phyloP scores from a whole-genome alignment of 1,140 invertebrate genomes.

The Brachionus asplanchnoidis region DNA sequence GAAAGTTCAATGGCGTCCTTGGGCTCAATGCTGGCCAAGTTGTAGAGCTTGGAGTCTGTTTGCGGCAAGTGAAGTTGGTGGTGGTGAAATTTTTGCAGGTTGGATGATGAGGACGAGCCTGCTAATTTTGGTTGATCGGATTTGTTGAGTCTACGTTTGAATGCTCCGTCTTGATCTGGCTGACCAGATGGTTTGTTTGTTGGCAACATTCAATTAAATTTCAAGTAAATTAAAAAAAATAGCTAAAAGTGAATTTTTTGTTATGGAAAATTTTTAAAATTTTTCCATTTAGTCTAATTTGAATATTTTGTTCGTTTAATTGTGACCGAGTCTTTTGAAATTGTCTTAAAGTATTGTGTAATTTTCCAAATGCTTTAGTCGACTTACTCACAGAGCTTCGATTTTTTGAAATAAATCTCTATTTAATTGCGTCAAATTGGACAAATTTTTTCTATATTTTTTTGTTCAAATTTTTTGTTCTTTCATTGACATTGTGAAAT shows the following conservation, averaged over 20 bases:
- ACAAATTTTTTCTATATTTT: neutral
- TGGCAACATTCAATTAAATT: neutral
- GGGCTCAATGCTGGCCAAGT: neutral
- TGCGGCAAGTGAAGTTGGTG: constrained; percentile 13
- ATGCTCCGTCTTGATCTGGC: neutral
- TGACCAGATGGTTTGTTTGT: neutral
- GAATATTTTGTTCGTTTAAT: neutral
- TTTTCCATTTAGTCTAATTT: neutral
- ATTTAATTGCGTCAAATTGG: neutral
- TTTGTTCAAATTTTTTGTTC: too few species aligned
- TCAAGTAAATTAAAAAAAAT: neutral
- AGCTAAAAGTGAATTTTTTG: neutral
- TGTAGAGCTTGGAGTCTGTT: neutral
- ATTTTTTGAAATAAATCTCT: neutral
- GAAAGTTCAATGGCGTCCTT: neutral
- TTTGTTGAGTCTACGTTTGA: neutral
- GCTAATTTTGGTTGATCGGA: neutral
- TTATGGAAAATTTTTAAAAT: neutral
- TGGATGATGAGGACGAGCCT: neutral
- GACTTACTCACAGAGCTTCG: neutral
- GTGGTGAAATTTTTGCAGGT: constrained; percentile 22
- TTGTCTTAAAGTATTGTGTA: neutral
- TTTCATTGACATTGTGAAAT: too few species aligned
- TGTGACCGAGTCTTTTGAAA: neutral
- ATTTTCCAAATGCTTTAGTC: neutral